phyloP scores from a whole-genome alignment of 2,113 vertebrate genomes.

The Ctenodactylus gundi region DNA sequence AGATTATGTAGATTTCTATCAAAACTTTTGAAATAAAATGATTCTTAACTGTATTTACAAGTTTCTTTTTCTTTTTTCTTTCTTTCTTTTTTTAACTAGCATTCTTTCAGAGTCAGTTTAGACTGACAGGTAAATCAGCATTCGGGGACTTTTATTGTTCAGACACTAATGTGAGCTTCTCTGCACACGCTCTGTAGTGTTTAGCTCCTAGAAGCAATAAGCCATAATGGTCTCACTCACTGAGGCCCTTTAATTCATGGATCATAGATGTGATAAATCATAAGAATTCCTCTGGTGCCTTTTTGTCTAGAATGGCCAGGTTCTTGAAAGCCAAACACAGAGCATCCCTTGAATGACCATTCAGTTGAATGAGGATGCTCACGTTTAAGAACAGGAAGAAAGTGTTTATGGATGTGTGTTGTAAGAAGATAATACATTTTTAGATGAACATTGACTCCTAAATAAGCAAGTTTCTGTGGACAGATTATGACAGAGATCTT shows the following conservation, averaged over 20 bases:
- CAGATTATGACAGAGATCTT: not conserved
- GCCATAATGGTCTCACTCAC: constrained; percentile 47
- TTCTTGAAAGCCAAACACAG: constrained; percentile 44
- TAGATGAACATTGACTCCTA: not conserved
- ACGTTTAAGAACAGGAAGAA: not conserved
- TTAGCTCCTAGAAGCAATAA: constrained; percentile 56
- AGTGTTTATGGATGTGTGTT: not conserved
- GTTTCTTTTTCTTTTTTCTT: not conserved
- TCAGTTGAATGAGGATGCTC: not conserved
- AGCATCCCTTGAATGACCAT: constrained; percentile 40
- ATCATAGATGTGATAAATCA: constrained; percentile 68
- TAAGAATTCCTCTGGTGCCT: constrained; percentile 43
- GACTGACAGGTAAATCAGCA: constrained; percentile 18
- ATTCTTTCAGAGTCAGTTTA: not conserved
- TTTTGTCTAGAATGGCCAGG: constrained; percentile 52
- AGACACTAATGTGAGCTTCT: not conserved
- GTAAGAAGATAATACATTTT: not conserved
- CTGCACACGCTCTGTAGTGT: not conserved
- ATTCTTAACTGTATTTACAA: constrained; percentile 9
- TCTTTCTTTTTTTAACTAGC: constrained; percentile 18
- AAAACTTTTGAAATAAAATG: constrained; percentile 24
- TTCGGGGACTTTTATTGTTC: not conserved
- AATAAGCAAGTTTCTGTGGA: not conserved
- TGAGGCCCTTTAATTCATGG: constrained; percentile 66
- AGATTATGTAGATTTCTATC: constrained; percentile 22